These are phyloP conservation scores for Glyphotaelius pellucidus DNA, from an alignment of 2,888 invertebrate species.

Conservation along the genomic window DNA sequence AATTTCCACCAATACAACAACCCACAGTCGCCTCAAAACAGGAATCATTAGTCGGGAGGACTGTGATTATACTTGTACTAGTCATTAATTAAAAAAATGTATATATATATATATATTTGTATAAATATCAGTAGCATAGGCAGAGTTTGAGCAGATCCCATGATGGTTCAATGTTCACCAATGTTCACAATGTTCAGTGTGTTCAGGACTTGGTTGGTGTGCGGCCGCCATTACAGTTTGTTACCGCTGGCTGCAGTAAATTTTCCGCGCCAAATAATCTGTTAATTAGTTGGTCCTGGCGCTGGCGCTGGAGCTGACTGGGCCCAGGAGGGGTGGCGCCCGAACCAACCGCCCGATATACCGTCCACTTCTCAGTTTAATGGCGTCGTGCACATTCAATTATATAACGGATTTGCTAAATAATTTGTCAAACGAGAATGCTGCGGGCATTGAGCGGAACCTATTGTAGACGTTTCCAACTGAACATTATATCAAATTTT, in stretches of 20 bases:
- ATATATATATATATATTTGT: no score
- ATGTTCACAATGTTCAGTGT: neutral
- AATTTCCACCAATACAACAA: no score
- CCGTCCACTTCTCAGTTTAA: constrained; percentile 39
- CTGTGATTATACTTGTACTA: no score
- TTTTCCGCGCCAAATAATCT: constrained; percentile 66
- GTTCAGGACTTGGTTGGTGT: constrained; percentile 46
- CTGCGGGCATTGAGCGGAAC: neutral
- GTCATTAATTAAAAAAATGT: no score
- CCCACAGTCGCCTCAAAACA: no score
- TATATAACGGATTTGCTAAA: constrained; percentile 50
- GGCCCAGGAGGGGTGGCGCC: constrained; percentile 40
- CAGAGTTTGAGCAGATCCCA: neutral
- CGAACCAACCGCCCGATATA: constrained; percentile 55
- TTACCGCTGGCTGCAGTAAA: constrained; percentile 64
- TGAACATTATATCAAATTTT: neutral
- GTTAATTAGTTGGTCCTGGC: constrained; percentile 64
- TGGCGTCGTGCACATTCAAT: constrained; percentile 55
- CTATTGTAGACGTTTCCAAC: neutral
- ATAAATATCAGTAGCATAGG: no score
- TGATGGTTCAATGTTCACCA: neutral
- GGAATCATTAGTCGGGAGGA: no score
- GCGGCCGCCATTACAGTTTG: constrained; percentile 62
- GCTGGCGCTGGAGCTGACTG: neutral
- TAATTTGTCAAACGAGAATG: constrained; percentile 33